A percentile compares a stretch with the other conserved stretches of the same genome.
phyloP scores from a whole-genome alignment of 2,113 vertebrate genomes.

The Cygnus buccinator region DNA sequence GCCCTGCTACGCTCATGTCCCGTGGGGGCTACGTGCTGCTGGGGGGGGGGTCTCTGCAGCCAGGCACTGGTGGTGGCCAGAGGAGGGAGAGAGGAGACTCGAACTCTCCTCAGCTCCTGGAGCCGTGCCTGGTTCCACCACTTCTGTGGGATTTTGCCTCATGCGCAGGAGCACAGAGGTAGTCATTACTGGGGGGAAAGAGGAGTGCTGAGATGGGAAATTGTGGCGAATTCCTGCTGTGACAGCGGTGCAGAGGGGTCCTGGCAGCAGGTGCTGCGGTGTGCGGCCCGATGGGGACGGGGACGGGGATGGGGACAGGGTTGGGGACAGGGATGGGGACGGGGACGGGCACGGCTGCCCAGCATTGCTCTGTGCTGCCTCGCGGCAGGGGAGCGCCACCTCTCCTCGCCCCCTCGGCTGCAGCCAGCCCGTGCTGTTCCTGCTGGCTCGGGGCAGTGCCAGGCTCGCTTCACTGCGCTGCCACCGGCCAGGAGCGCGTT shows the following conservation, averaged over 20 bases:
- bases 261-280: background rate
- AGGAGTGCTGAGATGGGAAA: background rate
- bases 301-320: background rate
- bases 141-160: background rate
- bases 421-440: background rate
- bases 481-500: slow-evolving; percentile 34
- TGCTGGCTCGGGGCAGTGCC: slow-evolving; percentile 34
- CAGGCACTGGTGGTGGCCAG: background rate
- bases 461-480: background rate
- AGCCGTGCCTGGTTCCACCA: rapidly evolving
- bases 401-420: background rate
- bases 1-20: rapidly evolving
- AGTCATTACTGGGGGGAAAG: background rate
- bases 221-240: rapidly evolving
- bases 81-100: background rate
- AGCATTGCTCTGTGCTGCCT: rapidly evolving
- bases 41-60: background rate
- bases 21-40: rapidly evolving
- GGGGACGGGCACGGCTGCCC: background rate
- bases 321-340: background rate
- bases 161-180: background rate
- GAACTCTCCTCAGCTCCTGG: background rate
- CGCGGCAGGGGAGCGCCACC: background rate
- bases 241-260: background rate
- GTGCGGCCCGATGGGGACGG: background rate